These are phyloP conservation scores for Platycercus adscitus DNA, from an alignment of 2,113 vertebrate species.

Conservation along the genomic window DNA sequence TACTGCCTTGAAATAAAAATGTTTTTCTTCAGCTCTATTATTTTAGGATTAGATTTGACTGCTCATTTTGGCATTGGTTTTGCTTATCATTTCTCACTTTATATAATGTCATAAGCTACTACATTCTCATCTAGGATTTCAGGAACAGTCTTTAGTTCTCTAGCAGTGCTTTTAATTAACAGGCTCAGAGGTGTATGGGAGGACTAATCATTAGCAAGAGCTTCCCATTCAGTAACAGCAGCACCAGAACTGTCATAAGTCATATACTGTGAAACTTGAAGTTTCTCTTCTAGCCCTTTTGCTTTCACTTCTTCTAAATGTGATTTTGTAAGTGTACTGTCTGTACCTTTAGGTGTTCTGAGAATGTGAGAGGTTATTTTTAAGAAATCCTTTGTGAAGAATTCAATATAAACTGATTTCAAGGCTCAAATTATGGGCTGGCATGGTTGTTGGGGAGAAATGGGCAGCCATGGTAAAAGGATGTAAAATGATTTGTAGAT, in stretches of 20 bases:
- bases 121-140: not conserved
- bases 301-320: not conserved
- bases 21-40: not conserved
- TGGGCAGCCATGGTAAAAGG: not conserved
- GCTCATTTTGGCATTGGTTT: not conserved
- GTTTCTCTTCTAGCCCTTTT: not conserved
- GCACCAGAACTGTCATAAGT: not conserved
- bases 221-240: not conserved
- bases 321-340: not conserved
- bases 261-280: not conserved
- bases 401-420: not conserved
- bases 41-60: not conserved
- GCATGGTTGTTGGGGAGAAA: not conserved
- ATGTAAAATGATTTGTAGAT: not conserved
- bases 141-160: not conserved
- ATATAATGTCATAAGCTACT: not conserved
- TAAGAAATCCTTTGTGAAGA: not conserved
- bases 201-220: accelerated
- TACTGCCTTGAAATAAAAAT: not conserved
- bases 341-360: not conserved
- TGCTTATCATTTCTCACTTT: not conserved
- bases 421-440: not conserved
- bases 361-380: not conserved
- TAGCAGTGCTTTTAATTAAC: not conserved
- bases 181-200: not conserved